Evolutionary conservation across 2,888 invertebrate genomes (phyloP).

Genomic region (Nemurella pictetii): DNA sequence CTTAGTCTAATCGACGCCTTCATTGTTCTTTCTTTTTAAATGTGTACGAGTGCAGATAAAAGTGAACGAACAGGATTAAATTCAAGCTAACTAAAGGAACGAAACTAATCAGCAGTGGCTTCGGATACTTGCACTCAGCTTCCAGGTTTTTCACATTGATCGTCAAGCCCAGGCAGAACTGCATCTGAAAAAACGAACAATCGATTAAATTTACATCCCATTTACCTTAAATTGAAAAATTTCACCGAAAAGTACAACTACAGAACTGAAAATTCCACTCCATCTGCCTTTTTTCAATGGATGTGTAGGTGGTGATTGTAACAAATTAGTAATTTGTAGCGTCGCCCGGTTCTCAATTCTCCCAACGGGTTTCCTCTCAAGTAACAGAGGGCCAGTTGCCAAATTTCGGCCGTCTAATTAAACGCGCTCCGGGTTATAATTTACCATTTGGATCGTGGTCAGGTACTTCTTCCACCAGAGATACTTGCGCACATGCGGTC

Average conservation of each 20-base stretch:
- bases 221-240: no score
- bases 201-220: no score
- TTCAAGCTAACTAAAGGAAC: constrained; percentile 69
- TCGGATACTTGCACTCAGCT: constrained; percentile 61
- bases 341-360: no score
- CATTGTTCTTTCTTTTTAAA: constrained; percentile 43
- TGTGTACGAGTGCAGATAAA: constrained; percentile 67
- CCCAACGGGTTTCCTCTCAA: neutral
- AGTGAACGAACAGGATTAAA: constrained; percentile 66
- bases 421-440: neutral
- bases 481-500: constrained; percentile 51
- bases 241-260: no score
- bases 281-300: no score
- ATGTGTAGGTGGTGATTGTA: no score
- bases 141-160: constrained; percentile 24
- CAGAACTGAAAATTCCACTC: no score
- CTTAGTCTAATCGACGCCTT: neutral
- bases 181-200: constrained; percentile 38
- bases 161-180: constrained; percentile 35
- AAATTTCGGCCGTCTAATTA: neutral
- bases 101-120: constrained; percentile 57
- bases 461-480: constrained; percentile 57
- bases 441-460: constrained; percentile 55
- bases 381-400: neutral
- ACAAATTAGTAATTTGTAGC: no score